Conservation (phyloP, 2,888 invertebrate species). For the Oscheius myriophilus region DNA sequence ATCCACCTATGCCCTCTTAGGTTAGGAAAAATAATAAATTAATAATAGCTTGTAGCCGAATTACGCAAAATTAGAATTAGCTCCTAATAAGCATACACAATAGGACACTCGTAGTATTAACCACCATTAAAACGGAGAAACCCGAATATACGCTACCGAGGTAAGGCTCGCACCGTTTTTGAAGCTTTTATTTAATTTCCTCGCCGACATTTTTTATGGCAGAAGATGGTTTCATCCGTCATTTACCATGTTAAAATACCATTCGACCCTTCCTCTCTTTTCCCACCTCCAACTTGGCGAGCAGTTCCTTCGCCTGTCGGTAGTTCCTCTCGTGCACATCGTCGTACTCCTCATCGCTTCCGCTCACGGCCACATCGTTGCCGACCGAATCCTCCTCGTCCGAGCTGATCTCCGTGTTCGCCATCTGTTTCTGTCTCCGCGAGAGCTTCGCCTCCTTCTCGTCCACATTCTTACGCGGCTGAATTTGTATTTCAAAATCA, state of each 20-base stretch:
- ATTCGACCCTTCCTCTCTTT: too few relatives aligned
- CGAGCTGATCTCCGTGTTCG: constrained; percentile 41
- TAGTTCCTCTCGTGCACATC: constrained; percentile 59
- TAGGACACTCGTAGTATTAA: too few relatives aligned
- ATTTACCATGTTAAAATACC: not conserved
- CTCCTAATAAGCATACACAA: too few relatives aligned
- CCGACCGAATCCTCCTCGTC: constrained; percentile 48
- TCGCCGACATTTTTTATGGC: too few relatives aligned
- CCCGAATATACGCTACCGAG: too few relatives aligned
- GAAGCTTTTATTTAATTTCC: too few relatives aligned
- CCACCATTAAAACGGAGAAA: too few relatives aligned
- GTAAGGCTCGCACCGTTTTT: too few relatives aligned
- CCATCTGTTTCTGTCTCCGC: constrained; percentile 44
- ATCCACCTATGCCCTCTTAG: too few relatives aligned
- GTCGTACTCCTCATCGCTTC: constrained; percentile 59
- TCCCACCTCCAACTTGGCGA: constrained; percentile 57
- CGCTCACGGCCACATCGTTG: constrained; percentile 36
- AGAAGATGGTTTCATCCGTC: not conserved
- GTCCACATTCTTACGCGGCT: constrained; percentile 30
- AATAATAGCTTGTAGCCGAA: too few relatives aligned
- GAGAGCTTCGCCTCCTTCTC: constrained; percentile 43
- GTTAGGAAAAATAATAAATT: too few relatives aligned
- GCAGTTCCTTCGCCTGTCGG: constrained; percentile 59
- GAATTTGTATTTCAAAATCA: not conserved
- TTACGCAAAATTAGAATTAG: too few relatives aligned